Evolutionary conservation across 2,113 vertebrate species (phyloP).

Genomic region (Upupa epops): DNA sequence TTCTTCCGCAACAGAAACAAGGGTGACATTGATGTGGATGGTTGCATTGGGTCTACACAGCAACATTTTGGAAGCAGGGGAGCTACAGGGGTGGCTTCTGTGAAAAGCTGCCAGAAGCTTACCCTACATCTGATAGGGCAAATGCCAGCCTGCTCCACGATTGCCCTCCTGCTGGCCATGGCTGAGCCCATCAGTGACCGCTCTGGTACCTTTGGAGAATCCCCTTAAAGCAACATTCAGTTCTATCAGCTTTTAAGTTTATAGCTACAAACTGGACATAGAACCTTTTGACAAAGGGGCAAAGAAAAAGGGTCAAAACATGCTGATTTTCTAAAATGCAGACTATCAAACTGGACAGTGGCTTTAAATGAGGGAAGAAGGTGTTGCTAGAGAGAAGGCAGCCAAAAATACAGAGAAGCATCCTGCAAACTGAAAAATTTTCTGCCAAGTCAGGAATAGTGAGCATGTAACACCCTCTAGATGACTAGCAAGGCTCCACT

Average conservation of each 20-base stretch:
- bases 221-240: background rate
- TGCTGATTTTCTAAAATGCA: background rate
- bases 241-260: background rate
- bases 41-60: background rate
- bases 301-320: background rate
- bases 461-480: background rate
- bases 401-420: background rate
- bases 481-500: background rate
- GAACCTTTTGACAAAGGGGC: background rate
- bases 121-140: background rate
- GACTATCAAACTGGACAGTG: background rate
- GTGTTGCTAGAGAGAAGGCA: background rate
- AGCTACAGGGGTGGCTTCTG: background rate
- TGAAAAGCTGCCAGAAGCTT: background rate
- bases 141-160: background rate
- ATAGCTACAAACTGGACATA: background rate
- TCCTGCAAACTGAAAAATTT: background rate
- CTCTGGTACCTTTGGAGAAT: background rate
- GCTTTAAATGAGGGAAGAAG: conserved; percentile 2
- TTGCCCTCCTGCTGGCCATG: background rate
- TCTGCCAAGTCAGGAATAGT: background rate
- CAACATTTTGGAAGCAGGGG: background rate
- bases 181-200: background rate
- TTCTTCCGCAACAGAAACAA: background rate
- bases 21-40: background rate